phyloP scores from a whole-genome alignment of 2,797 vertebrate genomes.

The Denticeps clupeoides region DNA sequence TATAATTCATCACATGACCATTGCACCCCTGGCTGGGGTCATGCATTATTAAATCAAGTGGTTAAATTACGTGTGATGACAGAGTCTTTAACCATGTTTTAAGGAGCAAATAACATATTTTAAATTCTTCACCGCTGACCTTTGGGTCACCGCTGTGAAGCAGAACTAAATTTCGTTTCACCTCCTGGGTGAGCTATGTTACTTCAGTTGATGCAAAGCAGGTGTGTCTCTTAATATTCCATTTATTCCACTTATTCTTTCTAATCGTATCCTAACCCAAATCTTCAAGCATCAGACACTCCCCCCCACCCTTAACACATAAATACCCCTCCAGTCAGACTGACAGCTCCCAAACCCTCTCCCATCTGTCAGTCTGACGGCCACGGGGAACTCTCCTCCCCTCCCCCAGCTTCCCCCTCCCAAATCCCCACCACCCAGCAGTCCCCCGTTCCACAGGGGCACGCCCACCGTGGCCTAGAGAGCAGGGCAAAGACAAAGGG shows the following conservation, averaged over 20 bases:
- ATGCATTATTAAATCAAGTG: constrained; percentile 46
- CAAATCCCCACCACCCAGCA: constrained; percentile 11
- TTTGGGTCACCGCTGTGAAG: too few relatives aligned
- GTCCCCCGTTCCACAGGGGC: too few relatives aligned
- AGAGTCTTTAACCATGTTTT: constrained; percentile 12
- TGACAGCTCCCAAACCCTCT: constrained; percentile 41
- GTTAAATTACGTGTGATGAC: constrained; percentile 38
- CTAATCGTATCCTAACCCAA: not conserved
- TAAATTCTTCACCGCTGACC: too few relatives aligned
- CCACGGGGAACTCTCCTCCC: constrained; percentile 29
- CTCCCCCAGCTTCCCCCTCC: constrained; percentile 2
- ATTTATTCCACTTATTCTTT: not conserved
- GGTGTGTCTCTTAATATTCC: too few relatives aligned
- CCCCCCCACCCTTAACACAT: not conserved
- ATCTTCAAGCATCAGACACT: constrained; percentile 9
- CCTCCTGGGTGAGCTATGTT: too few relatives aligned
- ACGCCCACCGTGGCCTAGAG: too few relatives aligned
- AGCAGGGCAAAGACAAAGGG: constrained; percentile 4
- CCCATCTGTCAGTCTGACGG: constrained; percentile 63
- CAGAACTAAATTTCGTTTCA: too few relatives aligned
- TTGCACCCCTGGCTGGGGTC: constrained; percentile 26
- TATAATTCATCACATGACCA: constrained; percentile 46
- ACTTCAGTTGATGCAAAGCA: too few relatives aligned
- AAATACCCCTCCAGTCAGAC: constrained; percentile 36
- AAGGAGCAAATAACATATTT: not conserved